Evolutionary conservation across 1,140 invertebrate species (phyloP), one percentile per base, ranked within the genome.

Genomic region (Euschistus heros): DNA sequence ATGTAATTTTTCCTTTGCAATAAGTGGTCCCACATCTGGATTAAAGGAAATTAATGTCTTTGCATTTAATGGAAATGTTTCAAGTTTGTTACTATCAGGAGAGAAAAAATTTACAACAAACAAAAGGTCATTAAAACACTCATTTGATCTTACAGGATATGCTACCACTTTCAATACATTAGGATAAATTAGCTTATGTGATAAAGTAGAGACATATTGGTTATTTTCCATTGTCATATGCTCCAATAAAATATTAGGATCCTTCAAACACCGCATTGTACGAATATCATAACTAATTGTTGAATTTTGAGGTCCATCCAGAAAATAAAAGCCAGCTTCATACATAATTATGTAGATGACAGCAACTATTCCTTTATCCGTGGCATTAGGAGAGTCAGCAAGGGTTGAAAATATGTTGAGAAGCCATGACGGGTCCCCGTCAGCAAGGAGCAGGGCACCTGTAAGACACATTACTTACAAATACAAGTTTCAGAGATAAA

Each of bases 371-470:
- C 46, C 46, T 22, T 64, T 7, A 3, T 54, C 50, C 14, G 15
- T 8, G 2, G 27, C 22, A n/a, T 22, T 64, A 20, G 63, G 30
- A 22, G 46, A 20, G 15, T 30, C 50, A 33, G n/a, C 30, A 18
- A 64, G 24, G 0, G 46, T 5, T 54, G 50, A 27, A 44, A 64
- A 27, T 18, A 50, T 22, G 26, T 27, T 30, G 20, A 27, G 30
- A 44, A 64, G 63, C 63, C 63, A 64, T 18, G n/a, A 27, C 17
- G 63, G 46, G 30, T 26, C 22, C 50, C 63, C 63, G 27, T 64
- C 63, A 64, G 22, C 63, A 54, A 64, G 27, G n/a, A 52, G 33
- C 63, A 64, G 47, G 17, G 47, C 24, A 30, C 63, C 63, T 64
- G 63, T 30, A 64, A 64, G 27, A 64, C 30, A 64, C 24, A 30